Conservation (phyloP, 2,888 invertebrate genomes). For the Anarsia innoxiella region DNA sequence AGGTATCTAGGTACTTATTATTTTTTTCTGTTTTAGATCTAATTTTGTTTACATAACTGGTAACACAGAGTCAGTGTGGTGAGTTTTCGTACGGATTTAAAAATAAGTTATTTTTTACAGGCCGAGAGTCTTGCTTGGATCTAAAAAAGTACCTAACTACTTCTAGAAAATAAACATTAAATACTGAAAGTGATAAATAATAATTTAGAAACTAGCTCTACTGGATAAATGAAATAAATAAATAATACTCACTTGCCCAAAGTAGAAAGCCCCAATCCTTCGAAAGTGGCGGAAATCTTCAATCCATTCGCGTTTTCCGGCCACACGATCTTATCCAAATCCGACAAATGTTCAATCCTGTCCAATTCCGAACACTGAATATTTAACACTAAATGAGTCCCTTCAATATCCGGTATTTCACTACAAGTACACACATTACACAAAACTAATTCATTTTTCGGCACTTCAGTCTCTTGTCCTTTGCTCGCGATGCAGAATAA, state of each 20-base stretch:
- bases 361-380: conserved; percentile 59
- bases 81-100: no score
- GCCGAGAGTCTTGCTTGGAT: no score
- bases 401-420: conserved; percentile 59
- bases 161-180: no score
- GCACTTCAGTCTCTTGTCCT: conserved; percentile 35
- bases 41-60: no score
- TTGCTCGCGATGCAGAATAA: conserved; percentile 38
- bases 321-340: conserved; percentile 64
- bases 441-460: conserved; percentile 40
- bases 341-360: conserved; percentile 25
- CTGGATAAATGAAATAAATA: no score
- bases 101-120: no score
- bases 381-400: conserved; percentile 57
- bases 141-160: no score
- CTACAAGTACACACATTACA: conserved; percentile 65
- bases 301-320: conserved; percentile 59
- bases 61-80: no score
- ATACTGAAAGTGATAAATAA: no score
- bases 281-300: conserved; percentile 59
- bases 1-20: no score
- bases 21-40: no score
- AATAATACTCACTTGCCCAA: conserved; percentile 56
- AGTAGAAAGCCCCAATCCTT: conserved; percentile 54
- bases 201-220: no score